phyloP scores from a whole-genome alignment of 2,888 invertebrate genomes.

The Eugnorisma glareosa region DNA sequence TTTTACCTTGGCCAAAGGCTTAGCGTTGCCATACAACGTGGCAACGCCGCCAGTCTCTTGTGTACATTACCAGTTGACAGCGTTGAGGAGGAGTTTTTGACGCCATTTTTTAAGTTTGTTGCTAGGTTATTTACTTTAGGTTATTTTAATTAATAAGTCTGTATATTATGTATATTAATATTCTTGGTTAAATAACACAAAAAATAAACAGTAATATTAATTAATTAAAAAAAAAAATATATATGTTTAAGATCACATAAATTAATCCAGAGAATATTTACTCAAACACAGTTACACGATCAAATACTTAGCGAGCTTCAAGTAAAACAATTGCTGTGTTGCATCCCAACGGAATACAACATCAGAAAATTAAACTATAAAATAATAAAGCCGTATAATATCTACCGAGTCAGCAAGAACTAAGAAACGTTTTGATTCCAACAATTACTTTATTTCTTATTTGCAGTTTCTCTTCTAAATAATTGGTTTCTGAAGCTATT shows the following conservation, averaged over 20 bases:
- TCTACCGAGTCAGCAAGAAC: constrained; percentile 21
- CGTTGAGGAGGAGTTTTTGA: too few relatives aligned
- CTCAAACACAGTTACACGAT: not conserved
- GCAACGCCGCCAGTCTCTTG: too few relatives aligned
- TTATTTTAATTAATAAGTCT: too few relatives aligned
- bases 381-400: constrained; percentile 21
- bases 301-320: not conserved
- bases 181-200: too few relatives aligned
- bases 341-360: not conserved
- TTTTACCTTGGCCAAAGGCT: too few relatives aligned
- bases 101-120: too few relatives aligned
- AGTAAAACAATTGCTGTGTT: not conserved
- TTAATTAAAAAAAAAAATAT: too few relatives aligned
- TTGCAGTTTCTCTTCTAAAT: constrained; percentile 48
- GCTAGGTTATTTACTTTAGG: too few relatives aligned
- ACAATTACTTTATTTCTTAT: constrained; percentile 59
- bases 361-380: constrained; percentile 11
- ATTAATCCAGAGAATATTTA: not conserved
- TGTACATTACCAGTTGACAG: too few relatives aligned
- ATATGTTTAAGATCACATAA: not conserved
- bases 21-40: too few relatives aligned
- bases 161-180: too few relatives aligned
- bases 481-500: constrained; percentile 57
- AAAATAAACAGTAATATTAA: too few relatives aligned
- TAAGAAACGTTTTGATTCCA: constrained; percentile 25